These are phyloP conservation scores for Aurelia sp. DNA, from an alignment of 30 jellyfish, hydroid and myxozoan genomes.

Conservation along the genomic window DNA sequence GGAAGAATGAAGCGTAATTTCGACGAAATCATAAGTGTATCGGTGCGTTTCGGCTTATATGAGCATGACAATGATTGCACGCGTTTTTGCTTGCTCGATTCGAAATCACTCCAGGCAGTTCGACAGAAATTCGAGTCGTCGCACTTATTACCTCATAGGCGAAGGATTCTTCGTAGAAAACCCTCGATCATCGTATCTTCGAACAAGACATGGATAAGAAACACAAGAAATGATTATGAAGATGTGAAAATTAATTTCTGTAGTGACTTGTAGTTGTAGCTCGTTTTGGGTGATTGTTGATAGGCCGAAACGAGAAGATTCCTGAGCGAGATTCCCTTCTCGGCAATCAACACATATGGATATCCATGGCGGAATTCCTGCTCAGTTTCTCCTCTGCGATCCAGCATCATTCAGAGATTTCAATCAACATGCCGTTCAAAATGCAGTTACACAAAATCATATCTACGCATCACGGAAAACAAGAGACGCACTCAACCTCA, in stretches of 20 bases:
- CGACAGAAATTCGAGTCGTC: conserved; percentile 24
- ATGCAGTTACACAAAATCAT: background rate
- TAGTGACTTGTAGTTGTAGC: conserved; percentile 8
- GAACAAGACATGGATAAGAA: background rate
- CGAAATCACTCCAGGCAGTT: conserved; percentile 54
- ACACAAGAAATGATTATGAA: background rate
- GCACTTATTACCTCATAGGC: conserved; percentile 43
- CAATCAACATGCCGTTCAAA: conserved; percentile 19
- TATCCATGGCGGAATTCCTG: conserved; percentile 62
- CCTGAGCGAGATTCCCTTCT: too few relatives aligned
- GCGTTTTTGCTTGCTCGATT: conserved; percentile 64
- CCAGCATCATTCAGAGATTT: conserved; percentile 38
- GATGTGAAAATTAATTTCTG: background rate
- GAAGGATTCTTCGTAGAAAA: conserved; percentile 2
- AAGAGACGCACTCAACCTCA: conserved; percentile 60
- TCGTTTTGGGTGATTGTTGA: too few relatives aligned
- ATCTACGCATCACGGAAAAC: conserved; percentile 6
- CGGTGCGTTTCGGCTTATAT: conserved; percentile 35
- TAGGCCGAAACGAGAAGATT: too few relatives aligned
- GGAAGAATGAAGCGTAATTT: background rate
- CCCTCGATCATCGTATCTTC: background rate
- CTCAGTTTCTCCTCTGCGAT: conserved; percentile 36
- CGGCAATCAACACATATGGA: conserved; percentile 15
- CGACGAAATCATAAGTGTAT: background rate
- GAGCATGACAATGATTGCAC: conserved; percentile 67